phyloP scores from a whole-genome alignment of 2,797 vertebrate species.

The Yasuhikotakia modesta region DNA sequence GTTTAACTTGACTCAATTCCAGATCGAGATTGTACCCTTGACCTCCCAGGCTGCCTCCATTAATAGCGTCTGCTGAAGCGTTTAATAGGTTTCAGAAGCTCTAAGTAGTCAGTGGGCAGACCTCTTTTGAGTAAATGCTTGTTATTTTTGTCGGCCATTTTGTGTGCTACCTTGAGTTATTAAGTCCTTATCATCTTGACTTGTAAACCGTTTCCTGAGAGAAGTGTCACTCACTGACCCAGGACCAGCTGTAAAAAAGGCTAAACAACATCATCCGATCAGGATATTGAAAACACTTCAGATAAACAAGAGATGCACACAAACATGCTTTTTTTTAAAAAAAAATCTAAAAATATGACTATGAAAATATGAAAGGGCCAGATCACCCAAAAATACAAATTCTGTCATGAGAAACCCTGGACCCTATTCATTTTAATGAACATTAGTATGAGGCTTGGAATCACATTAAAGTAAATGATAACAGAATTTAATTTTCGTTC shows the following conservation, averaged over 20 bases:
- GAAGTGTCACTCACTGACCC: conserved; percentile 52
- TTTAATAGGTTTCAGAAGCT: conserved; percentile 64
- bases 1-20: conserved; percentile 66
- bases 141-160: conserved; percentile 63
- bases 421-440: neutral
- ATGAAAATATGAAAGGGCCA: neutral
- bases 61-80: conserved; percentile 62
- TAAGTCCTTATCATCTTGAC: conserved; percentile 57
- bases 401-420: neutral
- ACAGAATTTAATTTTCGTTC: neutral
- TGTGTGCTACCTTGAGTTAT: conserved; percentile 57
- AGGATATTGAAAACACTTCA: neutral
- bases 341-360: neutral
- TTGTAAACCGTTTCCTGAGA: conserved; percentile 55
- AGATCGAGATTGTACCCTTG: conserved; percentile 61
- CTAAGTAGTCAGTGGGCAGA: conserved; percentile 60
- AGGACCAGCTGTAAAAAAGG: conserved; percentile 39
- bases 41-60: conserved; percentile 61
- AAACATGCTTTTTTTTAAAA: conserved; percentile 24
- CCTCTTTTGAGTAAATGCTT: conserved; percentile 59
- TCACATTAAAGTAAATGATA: neutral
- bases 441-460: neutral
- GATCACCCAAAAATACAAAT: neutral
- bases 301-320: neutral
- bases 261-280: conserved; percentile 38